A percentile compares a stretch with the other conserved stretches of the same genome.
phyloP scores from a whole-genome alignment of 2,888 invertebrate genomes.

The Spodoptera exigua region DNA sequence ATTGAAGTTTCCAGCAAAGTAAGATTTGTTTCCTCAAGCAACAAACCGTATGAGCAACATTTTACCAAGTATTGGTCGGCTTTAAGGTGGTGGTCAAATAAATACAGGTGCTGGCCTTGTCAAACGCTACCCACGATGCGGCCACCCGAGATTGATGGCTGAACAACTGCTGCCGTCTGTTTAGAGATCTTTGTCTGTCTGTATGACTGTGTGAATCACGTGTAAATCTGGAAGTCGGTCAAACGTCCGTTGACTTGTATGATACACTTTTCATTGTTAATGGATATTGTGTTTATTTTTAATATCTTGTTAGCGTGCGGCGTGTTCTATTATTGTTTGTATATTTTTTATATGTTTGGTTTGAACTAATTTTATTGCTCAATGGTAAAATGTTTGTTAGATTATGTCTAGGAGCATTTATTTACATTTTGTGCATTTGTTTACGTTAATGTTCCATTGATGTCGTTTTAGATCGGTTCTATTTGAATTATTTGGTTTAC shows the following conservation, averaged over 20 bases:
- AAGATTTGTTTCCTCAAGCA: slow-evolving; percentile 48
- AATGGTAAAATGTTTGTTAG: slow-evolving; percentile 53
- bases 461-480: slow-evolving; percentile 33
- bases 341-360: slow-evolving; percentile 42
- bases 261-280: slow-evolving; percentile 61
- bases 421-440: slow-evolving; percentile 38
- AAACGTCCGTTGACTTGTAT: slow-evolving; percentile 61
- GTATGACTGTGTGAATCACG: slow-evolving; percentile 67
- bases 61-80: slow-evolving; percentile 51
- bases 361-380: slow-evolving; percentile 49
- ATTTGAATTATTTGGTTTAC: slow-evolving; percentile 39
- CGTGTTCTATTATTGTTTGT: slow-evolving; percentile 43
- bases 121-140: slow-evolving; percentile 70
- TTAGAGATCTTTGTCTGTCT: slow-evolving; percentile 66
- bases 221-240: slow-evolving; percentile 74
- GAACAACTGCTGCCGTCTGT: slow-evolving; percentile 68
- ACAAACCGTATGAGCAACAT: slow-evolving; percentile 51
- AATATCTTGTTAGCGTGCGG: slow-evolving; percentile 54
- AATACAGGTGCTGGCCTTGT: slow-evolving; percentile 69
- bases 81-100: slow-evolving; percentile 63
- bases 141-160: slow-evolving; percentile 65
- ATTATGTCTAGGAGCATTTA: slow-evolving; percentile 43
- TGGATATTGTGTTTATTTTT: slow-evolving; percentile 59
- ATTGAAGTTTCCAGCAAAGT: slow-evolving; percentile 56
- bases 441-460: slow-evolving; percentile 38